A percentile compares a stretch with the other conserved stretches of the same genome.
phyloP scores from a whole-genome alignment of 2,797 vertebrate genomes.

The Neostethus bicornis region DNA sequence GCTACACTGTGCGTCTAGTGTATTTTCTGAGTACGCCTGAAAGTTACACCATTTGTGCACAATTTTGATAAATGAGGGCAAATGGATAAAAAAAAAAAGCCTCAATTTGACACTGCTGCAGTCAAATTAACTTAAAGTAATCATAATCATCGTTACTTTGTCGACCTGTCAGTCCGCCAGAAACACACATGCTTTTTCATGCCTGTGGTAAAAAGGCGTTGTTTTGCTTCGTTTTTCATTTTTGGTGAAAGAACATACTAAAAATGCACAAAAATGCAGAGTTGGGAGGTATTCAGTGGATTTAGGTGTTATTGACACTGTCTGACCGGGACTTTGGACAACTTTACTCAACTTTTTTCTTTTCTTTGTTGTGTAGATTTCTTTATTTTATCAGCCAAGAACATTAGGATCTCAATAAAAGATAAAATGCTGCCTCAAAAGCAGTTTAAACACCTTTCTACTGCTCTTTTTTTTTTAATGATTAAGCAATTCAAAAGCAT shows the following conservation, averaged over 20 bases:
- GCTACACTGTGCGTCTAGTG: too few relatives aligned
- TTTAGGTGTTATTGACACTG: conserved; percentile 27
- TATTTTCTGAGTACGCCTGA: too few relatives aligned
- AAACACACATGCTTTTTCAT: too few relatives aligned
- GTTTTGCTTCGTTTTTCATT: too few relatives aligned
- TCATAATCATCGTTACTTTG: not conserved
- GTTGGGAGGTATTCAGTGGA: conserved; percentile 17
- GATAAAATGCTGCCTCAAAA: conserved; percentile 43
- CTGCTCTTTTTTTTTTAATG: conserved; percentile 42
- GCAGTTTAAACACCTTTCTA: conserved; percentile 25
- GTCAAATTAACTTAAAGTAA: conserved; percentile 5
- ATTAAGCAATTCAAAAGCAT: conserved; percentile 35
- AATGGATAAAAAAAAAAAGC: not conserved
- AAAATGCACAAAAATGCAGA: conserved; percentile 1
- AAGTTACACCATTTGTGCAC: too few relatives aligned
- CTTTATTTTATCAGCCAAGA: conserved; percentile 45
- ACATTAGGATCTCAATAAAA: conserved; percentile 57
- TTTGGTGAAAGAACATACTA: not conserved
- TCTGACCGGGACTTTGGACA: conserved; percentile 9
- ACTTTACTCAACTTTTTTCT: conserved; percentile 16
- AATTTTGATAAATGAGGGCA: too few relatives aligned
- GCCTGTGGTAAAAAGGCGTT: too few relatives aligned
- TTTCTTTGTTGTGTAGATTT: conserved; percentile 30
- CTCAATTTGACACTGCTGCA: not conserved
- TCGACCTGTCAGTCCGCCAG: not conserved